These are phyloP conservation scores for Drosophila demipolita DNA, from an alignment of 2,888 invertebrate species.

Conservation along the genomic window DNA sequence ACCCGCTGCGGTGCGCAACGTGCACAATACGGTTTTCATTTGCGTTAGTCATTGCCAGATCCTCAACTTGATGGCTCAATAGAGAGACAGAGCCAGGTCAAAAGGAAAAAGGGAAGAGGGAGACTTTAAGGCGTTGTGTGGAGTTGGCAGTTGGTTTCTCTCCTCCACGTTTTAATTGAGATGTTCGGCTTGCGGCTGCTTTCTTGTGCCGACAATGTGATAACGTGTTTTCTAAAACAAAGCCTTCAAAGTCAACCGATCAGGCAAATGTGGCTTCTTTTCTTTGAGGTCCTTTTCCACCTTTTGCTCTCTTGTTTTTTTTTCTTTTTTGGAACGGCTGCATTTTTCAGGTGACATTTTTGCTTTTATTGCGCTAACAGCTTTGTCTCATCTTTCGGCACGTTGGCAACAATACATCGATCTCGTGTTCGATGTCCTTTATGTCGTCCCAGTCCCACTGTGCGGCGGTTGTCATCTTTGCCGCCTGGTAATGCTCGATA, in stretches of 20 bases:
- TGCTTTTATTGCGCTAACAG: conserved; percentile 65
- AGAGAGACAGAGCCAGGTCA: neutral
- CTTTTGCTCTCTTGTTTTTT: conserved; percentile 16
- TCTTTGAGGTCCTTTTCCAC: conserved; percentile 33
- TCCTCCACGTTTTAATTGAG: conserved; percentile 48
- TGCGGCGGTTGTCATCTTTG: conserved; percentile 74
- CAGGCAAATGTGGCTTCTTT: conserved; percentile 41
- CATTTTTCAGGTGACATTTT: conserved; percentile 71
- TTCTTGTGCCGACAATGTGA: conserved; percentile 67
- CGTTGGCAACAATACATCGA: conserved; percentile 65
- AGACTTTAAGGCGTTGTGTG: conserved; percentile 19
- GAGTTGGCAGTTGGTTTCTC: neutral
- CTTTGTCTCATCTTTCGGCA: conserved; percentile 74
- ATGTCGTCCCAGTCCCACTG: conserved; percentile 41
- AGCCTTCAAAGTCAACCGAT: conserved; percentile 71
- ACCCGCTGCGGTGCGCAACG: conserved; percentile 72
- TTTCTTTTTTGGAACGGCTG: conserved; percentile 55
- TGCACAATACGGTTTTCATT: conserved; percentile 69
- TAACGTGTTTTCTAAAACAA: conserved; percentile 65
- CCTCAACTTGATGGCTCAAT: conserved; percentile 40
- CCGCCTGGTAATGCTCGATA: conserved; percentile 55
- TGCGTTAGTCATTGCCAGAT: conserved; percentile 49
- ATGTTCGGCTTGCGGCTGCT: conserved; percentile 59
- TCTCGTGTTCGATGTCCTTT: conserved; percentile 25
- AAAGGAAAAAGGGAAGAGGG: neutral